phyloP scores from a whole-genome alignment of 1,140 invertebrate genomes.

The Cataglyphis hispanica region DNA sequence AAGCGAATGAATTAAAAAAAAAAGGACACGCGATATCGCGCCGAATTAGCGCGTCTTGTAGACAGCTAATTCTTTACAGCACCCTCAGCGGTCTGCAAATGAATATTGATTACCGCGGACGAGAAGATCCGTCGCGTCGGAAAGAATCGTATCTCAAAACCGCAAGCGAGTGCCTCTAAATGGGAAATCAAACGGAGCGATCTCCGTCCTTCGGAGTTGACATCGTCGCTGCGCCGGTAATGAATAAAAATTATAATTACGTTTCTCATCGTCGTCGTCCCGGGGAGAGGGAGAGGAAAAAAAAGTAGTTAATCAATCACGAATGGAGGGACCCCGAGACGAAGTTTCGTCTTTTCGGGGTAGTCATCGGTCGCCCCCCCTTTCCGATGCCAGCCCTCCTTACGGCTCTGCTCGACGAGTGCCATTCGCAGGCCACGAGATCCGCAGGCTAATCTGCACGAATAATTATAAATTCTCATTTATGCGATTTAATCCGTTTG shows the following conservation, averaged over 20 bases:
- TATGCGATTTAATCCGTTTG: constrained; percentile 29
- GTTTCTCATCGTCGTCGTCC: constrained; percentile 79
- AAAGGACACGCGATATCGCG: constrained; percentile 64
- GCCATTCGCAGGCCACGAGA: constrained; percentile 31
- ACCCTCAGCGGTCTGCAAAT: constrained; percentile 77
- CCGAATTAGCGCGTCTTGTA: constrained; percentile 70
- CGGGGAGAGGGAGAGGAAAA: constrained; percentile 51
- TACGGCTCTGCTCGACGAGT: constrained; percentile 19
- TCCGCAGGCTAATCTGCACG: constrained; percentile 34
- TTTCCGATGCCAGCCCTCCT: constrained; percentile 56
- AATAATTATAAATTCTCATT: constrained; percentile 38
- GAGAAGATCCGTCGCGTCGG: constrained; percentile 58
- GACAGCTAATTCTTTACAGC: constrained; percentile 71
- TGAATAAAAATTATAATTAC: constrained; percentile 88
- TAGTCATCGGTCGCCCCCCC: constrained; percentile 43
- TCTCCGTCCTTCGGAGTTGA: constrained; percentile 63
- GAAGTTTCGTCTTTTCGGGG: constrained; percentile 68
- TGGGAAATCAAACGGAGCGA: constrained; percentile 82
- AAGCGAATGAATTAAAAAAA: constrained; percentile 16
- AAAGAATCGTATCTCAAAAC: constrained; percentile 86
- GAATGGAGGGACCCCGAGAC: constrained; percentile 67
- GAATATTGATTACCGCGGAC: constrained; percentile 81
- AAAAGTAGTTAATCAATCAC: constrained; percentile 87
- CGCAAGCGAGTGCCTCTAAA: constrained; percentile 84
- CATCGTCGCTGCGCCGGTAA: constrained; percentile 75